These are phyloP conservation scores for Triplophysa dalaica DNA, from an alignment of 2,113 vertebrate genomes.

Conservation along the genomic window DNA sequence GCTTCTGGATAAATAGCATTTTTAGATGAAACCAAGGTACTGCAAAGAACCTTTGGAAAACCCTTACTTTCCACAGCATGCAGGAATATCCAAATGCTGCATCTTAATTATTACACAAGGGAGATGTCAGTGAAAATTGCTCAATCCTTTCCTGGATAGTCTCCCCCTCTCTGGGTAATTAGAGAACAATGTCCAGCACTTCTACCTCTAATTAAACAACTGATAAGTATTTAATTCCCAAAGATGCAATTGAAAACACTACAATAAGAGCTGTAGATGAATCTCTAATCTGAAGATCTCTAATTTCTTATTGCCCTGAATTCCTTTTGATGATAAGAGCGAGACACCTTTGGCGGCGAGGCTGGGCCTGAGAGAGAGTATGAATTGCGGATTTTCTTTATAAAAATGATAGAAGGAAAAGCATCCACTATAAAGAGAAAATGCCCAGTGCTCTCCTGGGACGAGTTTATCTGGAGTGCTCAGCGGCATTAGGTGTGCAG, in stretches of 20 bases:
- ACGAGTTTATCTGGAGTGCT: slow-evolving; percentile 56
- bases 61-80: not conserved
- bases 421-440: slow-evolving; percentile 54
- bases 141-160: not conserved
- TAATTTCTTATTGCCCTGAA: slow-evolving; percentile 41
- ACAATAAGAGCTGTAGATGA: slow-evolving; percentile 10
- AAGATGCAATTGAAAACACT: slow-evolving; percentile 26
- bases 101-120: not conserved
- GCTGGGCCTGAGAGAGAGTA: not conserved
- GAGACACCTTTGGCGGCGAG: slow-evolving; percentile 2
- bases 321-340: slow-evolving; percentile 15
- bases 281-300: not conserved
- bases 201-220: slow-evolving; percentile 29
- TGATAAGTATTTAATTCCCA: slow-evolving; percentile 37
- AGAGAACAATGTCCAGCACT: slow-evolving; percentile 24
- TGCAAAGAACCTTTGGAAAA: not conserved
- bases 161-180: slow-evolving; percentile 23
- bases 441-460: slow-evolving; percentile 52
- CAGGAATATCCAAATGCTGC: not conserved
- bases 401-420: slow-evolving; percentile 62
- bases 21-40: too few species aligned
- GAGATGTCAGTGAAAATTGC: not conserved
- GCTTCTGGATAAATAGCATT: too few species aligned
- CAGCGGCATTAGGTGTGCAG: slow-evolving; percentile 14
- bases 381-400: slow-evolving; percentile 39